Evolutionary conservation across 2,113 vertebrate species (phyloP).

Genomic region (Steatornis caripensis): DNA sequence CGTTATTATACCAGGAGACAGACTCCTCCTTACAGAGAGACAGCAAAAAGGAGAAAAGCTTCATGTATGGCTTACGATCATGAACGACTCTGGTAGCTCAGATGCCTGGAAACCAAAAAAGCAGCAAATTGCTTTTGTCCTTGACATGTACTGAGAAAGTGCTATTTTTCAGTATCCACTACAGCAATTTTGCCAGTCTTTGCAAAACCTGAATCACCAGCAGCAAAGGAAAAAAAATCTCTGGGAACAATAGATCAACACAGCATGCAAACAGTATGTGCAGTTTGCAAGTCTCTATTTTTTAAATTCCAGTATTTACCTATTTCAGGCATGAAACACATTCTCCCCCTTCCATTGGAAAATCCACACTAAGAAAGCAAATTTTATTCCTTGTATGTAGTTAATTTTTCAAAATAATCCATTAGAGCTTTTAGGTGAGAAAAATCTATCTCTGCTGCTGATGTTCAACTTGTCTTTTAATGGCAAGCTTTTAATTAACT

Average conservation of each 20-base stretch:
- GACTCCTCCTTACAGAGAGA: not conserved
- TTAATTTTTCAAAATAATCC: not conserved
- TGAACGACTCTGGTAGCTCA: not conserved
- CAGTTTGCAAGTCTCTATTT: not conserved
- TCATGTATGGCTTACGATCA: not conserved
- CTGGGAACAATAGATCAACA: not conserved
- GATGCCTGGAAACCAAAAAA: not conserved
- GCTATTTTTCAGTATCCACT: not conserved
- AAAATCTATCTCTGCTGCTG: not conserved
- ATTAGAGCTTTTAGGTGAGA: not conserved
- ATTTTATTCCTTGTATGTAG: not conserved
- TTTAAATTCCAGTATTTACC: not conserved
- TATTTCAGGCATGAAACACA: not conserved
- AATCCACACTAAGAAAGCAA: not conserved
- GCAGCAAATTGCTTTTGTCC: not conserved
- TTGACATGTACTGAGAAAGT: not conserved
- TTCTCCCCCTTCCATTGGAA: not conserved
- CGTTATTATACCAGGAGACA: not conserved
- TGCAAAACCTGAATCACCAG: not conserved
- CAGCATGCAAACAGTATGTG: not conserved
- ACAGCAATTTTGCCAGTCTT: not conserved
- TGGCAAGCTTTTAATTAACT: not conserved
- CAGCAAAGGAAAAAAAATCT: not conserved
- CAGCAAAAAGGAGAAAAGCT: not conserved
- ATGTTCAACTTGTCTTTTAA: not conserved